Evolutionary conservation across 2,797 vertebrate genomes (phyloP).

Genomic region (Danio aesculapii): DNA sequence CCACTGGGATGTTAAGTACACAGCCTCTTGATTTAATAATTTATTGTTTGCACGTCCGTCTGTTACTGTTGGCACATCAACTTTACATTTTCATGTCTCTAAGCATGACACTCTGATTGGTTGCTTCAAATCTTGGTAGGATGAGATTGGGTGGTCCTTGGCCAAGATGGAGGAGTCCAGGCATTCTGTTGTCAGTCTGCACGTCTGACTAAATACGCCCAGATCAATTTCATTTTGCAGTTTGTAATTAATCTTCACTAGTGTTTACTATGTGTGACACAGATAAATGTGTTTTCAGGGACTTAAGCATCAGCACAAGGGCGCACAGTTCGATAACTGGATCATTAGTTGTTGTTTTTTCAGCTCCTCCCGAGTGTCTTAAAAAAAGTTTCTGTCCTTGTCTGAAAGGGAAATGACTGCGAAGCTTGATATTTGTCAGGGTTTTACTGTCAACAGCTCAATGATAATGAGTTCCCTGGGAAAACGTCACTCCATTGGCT

Average conservation of each 20-base stretch:
- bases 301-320: constrained; percentile 4
- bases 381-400: constrained; percentile 32
- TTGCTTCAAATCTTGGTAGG: no score
- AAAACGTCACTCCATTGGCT: constrained; percentile 43
- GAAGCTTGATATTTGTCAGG: constrained; percentile 52
- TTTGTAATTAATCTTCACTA: not conserved
- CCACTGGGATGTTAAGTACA: no score
- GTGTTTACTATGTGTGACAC: constrained; percentile 3
- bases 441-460: constrained; percentile 57
- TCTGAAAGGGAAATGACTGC: constrained; percentile 23
- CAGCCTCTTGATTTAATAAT: no score
- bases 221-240: not conserved
- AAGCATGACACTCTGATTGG: no score
- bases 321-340: not conserved
- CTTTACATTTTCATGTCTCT: no score
- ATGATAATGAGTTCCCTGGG: constrained; percentile 54
- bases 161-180: no score
- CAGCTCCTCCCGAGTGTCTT: constrained; percentile 3
- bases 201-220: not conserved
- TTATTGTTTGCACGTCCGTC: no score
- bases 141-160: no score
- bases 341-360: constrained; percentile 20
- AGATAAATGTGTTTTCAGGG: constrained; percentile 23
- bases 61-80: no score
- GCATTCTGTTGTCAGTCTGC: no score